Conservation (phyloP, 2,888 invertebrate species). For the Drosophila dives region DNA sequence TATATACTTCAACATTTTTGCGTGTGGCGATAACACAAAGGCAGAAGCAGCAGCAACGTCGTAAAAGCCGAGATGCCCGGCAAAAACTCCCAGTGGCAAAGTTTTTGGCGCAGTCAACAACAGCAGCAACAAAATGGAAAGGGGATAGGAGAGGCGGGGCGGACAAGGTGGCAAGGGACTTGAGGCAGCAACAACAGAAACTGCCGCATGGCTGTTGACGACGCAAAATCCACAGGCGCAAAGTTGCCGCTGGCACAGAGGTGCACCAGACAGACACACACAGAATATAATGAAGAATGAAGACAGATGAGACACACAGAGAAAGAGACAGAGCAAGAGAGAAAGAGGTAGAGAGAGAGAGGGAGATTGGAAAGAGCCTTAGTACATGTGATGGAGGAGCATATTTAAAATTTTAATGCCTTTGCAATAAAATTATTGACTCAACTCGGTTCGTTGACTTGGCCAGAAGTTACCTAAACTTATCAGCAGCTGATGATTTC, state of each 20-base stretch:
- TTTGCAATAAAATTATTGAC: conserved; percentile 63
- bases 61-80: conserved; percentile 47
- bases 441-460: conserved; percentile 57
- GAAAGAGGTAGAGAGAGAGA: not conserved
- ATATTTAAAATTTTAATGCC: conserved; percentile 63
- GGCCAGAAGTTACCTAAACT: conserved; percentile 32
- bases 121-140: conserved; percentile 23
- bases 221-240: conserved; percentile 57
- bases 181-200: conserved; percentile 21
- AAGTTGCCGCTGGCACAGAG: conserved; percentile 53
- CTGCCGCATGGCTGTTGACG: conserved; percentile 53
- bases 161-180: conserved; percentile 4
- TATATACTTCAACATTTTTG: conserved; percentile 33
- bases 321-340: not conserved
- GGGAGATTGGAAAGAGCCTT: not conserved
- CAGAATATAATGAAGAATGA: conserved; percentile 34
- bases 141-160: not conserved
- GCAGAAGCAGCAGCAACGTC: conserved; percentile 23
- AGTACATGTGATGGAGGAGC: not conserved
- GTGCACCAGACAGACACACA: conserved; percentile 48
- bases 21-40: conserved; percentile 54
- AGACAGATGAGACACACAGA: conserved; percentile 6
- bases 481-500: conserved; percentile 12
- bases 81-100: conserved; percentile 60
- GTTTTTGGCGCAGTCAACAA: conserved; percentile 62